phyloP scores from a whole-genome alignment of 2,888 invertebrate species.

The Sphaeridia pumilis region DNA sequence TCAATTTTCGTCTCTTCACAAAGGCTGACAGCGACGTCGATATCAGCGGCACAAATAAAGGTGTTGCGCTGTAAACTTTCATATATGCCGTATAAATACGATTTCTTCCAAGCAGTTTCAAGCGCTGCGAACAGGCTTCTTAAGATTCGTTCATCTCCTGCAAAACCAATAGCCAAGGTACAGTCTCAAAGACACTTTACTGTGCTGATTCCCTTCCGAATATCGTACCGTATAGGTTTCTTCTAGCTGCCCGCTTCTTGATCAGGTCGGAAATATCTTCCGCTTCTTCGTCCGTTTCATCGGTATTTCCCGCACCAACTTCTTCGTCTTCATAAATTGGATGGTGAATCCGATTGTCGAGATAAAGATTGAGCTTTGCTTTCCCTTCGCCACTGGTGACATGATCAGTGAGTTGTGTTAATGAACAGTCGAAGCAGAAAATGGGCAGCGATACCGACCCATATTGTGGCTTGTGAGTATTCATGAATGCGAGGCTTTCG shows the following conservation, averaged over 20 bases:
- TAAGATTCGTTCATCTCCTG: constrained; percentile 38
- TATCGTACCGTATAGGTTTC: not conserved
- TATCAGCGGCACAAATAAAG: constrained; percentile 50
- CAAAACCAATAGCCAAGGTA: not conserved
- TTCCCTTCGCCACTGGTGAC: constrained; percentile 14
- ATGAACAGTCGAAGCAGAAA: constrained; percentile 57
- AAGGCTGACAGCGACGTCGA: constrained; percentile 56
- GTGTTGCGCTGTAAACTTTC: constrained; percentile 46
- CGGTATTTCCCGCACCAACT: not conserved
- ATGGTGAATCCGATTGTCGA: constrained; percentile 45
- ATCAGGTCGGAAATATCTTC: no score
- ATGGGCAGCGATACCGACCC: constrained; percentile 46
- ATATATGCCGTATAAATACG: constrained; percentile 23
- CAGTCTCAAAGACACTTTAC: not conserved
- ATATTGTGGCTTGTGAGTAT: constrained; percentile 34
- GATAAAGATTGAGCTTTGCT: constrained; percentile 41
- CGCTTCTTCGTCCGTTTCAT: not conserved
- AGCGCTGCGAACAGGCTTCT: constrained; percentile 50
- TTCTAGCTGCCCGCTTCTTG: no score
- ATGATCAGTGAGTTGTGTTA: constrained; percentile 48
- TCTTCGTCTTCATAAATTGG: not conserved
- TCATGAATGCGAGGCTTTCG: not conserved
- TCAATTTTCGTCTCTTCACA: constrained; percentile 56
- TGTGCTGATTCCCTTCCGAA: no score
- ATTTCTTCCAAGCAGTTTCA: constrained; percentile 41